phyloP scores from a whole-genome alignment of 2,797 vertebrate species.

The Hirundo rustica region DNA sequence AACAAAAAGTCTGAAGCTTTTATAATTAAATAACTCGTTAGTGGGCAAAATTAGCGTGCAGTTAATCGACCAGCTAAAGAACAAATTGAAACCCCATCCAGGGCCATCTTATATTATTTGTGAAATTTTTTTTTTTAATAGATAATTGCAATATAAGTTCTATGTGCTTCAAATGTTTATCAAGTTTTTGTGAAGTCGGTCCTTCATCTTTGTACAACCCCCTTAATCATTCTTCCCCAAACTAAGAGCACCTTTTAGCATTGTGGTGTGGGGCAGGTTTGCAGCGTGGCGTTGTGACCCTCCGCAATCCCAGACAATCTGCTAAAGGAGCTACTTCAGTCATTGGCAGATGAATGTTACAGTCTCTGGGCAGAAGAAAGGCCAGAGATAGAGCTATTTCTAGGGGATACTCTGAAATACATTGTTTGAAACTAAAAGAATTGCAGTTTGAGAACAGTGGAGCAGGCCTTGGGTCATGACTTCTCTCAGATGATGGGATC shows the following conservation, averaged over 20 bases:
- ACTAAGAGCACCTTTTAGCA: neutral
- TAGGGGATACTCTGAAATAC: conserved; percentile 50
- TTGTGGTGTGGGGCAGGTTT: conserved; percentile 50
- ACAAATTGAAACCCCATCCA: conserved; percentile 12
- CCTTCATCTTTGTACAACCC: conserved; percentile 44
- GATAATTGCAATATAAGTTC: neutral
- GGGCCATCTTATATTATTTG: neutral
- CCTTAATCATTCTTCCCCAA: neutral
- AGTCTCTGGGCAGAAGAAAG: conserved; percentile 52
- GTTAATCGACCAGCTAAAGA: conserved; percentile 4
- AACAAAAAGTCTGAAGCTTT: neutral
- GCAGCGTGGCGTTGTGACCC: conserved; percentile 27
- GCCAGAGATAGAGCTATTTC: conserved; percentile 56
- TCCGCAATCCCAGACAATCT: neutral
- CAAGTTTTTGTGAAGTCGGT: conserved; percentile 46
- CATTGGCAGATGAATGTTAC: conserved; percentile 56
- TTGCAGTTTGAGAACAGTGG: conserved; percentile 32
- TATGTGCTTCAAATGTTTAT: neutral
- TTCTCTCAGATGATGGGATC: neutral
- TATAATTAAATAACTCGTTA: neutral
- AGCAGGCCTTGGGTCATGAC: conserved; percentile 26
- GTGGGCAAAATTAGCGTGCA: neutral
- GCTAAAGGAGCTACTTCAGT: conserved; percentile 32
- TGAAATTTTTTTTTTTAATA: neutral
- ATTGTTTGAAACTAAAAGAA: conserved; percentile 53